Base-by-base conservation (phyloP, 2,797 vertebrate genomes). In the Gymnoscopelus braueri region DNA sequence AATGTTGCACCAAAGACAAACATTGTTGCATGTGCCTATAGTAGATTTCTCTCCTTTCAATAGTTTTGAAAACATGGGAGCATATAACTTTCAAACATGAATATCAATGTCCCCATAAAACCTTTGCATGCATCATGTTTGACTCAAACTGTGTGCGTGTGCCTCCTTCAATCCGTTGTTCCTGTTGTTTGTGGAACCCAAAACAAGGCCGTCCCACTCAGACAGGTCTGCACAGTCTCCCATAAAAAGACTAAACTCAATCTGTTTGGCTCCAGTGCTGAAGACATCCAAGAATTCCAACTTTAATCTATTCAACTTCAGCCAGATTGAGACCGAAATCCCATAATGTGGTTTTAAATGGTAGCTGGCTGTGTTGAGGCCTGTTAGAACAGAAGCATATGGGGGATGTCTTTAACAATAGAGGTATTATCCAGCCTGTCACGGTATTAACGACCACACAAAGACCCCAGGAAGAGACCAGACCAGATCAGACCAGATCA, bases 391-490 rank as follows among this genome's bases (percentile, higher is more conserved):
- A 48, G 69, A 68, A 54, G 74, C 72, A 52, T 44, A 11, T 60
- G 74, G 76, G 35, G 75, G 75, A 23, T 77, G 60, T 77, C 64
- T 68, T 66, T 81, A 88, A 92, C 90, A 91, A 91, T 83, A 67
- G 88, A 79, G 77, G 85, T 82, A 89, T 91, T 91, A 90, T 90
- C 88, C 84, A 44, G 86, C 72, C 86, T 82, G 86, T 88, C 86
- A 85, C 73, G 87, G 87, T 77, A 82, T 89, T 91, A 90, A 80
- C 80, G 77, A 75, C 74, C 57, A 48, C 81, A 91, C 83, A 90
- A 90, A 92, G 88, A 78, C 81, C 78, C 69, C 85, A 80, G 87
- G 87, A 88, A 84, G 84, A 90, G 87, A 90, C 89, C 87, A 89
- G 74, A 88, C 81, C 82, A 79, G 80, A 86, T 85, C 80, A 75